phyloP scores from a whole-genome alignment of 2,888 invertebrate genomes.

The Rhaphigaster nebulosa region DNA sequence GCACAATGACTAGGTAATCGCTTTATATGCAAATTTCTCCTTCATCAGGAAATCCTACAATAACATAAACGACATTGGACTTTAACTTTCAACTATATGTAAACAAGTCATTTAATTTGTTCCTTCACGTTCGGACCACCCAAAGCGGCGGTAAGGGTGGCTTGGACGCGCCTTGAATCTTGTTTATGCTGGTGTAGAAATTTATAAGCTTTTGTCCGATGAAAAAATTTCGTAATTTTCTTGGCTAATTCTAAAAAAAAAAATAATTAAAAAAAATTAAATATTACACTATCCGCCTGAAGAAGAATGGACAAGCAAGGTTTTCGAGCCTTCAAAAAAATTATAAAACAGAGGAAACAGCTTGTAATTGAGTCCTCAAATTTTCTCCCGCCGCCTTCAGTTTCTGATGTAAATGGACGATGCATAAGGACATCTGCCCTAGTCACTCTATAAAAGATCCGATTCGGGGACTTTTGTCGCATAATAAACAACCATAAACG shows the following conservation, averaged over 20 bases:
- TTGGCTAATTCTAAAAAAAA: background rate
- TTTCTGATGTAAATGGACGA: background rate
- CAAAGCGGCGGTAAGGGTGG: background rate
- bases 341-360: background rate
- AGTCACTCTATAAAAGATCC: background rate
- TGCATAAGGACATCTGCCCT: conserved; percentile 7
- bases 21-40: background rate
- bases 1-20: background rate
- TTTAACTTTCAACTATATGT: background rate
- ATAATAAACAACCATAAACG: conserved; percentile 2
- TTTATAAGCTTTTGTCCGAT: background rate
- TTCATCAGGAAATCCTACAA: background rate
- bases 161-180: background rate
- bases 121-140: background rate
- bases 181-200: background rate
- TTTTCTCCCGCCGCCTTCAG: background rate
- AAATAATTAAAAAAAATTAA: background rate
- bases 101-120: background rate
- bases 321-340: background rate
- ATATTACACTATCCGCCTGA: background rate
- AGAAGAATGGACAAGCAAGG: background rate
- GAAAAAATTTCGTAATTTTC: no score
- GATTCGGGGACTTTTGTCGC: conserved; percentile 20
- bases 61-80: background rate
- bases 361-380: conserved; percentile 9